A percentile compares a stretch with the other conserved stretches of the same genome.
These are phyloP conservation scores for Oxyruncus cristatus DNA, from an alignment of 2,113 vertebrate genomes.

Conservation along the genomic window DNA sequence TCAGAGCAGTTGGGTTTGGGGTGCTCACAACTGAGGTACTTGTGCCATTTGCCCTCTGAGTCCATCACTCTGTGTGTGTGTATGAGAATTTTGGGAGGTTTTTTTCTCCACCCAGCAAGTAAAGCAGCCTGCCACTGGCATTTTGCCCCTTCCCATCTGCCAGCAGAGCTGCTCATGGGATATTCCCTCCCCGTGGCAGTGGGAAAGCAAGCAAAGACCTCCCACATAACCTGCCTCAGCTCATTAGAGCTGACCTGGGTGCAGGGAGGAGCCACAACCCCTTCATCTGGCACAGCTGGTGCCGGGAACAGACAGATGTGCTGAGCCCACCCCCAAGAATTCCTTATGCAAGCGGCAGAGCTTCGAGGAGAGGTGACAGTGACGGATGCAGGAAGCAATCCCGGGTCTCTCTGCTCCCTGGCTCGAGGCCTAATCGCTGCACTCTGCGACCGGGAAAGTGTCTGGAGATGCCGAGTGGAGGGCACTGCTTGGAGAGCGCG, in stretches of 20 bases:
- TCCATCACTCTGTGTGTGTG: rapidly evolving
- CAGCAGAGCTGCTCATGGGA: not conserved
- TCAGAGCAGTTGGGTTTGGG: not conserved
- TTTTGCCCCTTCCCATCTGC: not conserved
- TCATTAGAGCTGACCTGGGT: rapidly evolving
- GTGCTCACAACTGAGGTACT: rapidly evolving
- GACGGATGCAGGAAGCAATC: not conserved
- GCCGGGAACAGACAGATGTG: not conserved
- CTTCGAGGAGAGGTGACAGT: not conserved
- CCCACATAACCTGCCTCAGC: not conserved
- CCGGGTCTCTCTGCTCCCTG: not conserved
- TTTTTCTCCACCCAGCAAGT: not conserved
- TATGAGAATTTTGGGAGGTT: not conserved
- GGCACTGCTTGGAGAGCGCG: not conserved
- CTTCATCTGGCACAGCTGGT: not conserved
- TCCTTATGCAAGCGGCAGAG: rapidly evolving
- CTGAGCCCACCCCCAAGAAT: not conserved
- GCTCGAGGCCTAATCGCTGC: not conserved
- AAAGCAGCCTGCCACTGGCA: not conserved
- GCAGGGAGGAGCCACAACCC: not conserved
- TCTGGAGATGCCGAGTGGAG: not conserved
- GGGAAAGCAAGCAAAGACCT: not conserved
- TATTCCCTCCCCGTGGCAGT: not conserved
- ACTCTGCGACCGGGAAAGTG: not conserved
- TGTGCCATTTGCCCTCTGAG: rapidly evolving